These are phyloP conservation scores for Hydropotes inermis DNA, from an alignment of 2,113 vertebrate genomes.

Conservation along the genomic window DNA sequence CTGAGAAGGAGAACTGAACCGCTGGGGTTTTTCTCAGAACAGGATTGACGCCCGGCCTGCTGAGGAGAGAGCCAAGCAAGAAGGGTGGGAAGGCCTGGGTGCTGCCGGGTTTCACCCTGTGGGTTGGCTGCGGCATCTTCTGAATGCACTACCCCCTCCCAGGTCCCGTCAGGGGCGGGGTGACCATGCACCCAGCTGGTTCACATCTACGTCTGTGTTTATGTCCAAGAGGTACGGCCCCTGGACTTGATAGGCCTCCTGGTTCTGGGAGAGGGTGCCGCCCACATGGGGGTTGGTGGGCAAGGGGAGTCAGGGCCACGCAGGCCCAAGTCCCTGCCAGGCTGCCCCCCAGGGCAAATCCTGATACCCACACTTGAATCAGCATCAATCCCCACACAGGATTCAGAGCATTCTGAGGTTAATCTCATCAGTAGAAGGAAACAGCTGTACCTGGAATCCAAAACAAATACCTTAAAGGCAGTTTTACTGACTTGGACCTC, in stretches of 20 bases:
- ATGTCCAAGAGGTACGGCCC: not conserved
- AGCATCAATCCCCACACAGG: not conserved
- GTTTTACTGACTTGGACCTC: not conserved
- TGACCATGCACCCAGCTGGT: not conserved
- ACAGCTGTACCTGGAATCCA: not conserved
- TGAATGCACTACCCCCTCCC: not conserved
- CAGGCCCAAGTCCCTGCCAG: not conserved
- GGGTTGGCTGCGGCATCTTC: not conserved
- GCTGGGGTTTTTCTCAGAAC: not conserved
- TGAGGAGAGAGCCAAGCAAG: not conserved
- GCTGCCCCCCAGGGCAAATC: not conserved
- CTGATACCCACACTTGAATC: not conserved
- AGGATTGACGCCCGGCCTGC: not conserved
- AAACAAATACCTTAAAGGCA: not conserved
- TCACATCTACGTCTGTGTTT: not conserved
- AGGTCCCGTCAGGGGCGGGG: not conserved
- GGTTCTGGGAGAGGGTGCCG: not conserved
- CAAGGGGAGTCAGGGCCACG: fast-evolving
- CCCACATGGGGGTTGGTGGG: not conserved
- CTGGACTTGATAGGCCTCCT: not conserved
- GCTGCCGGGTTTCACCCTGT: not conserved
- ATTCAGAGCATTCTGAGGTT: not conserved
- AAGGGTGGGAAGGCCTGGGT: not conserved
- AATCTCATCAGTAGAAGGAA: not conserved
- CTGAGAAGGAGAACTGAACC: not conserved